These are phyloP conservation scores for Phrynocephalus guinanensis DNA, from an alignment of 2,797 vertebrate genomes.

Conservation along the genomic window DNA sequence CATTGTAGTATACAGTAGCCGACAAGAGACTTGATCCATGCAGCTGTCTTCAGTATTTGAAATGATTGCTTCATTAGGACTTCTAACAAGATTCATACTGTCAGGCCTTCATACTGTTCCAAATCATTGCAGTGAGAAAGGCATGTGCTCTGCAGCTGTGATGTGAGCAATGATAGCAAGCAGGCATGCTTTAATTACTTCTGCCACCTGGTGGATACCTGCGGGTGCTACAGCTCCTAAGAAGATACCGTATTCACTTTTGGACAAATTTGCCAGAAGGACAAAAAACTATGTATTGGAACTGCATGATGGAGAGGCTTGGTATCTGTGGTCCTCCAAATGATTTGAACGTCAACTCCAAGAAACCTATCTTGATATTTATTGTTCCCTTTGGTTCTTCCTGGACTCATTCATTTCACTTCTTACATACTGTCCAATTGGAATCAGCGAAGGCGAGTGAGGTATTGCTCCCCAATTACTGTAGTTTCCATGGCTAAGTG, in stretches of 20 bases:
- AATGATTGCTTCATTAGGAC: slow-evolving; percentile 20
- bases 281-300: background rate
- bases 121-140: background rate
- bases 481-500: too few species aligned
- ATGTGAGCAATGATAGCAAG: background rate
- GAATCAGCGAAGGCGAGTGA: too few species aligned
- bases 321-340: background rate
- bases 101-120: background rate
- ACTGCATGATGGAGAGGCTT: background rate
- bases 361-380: background rate
- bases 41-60: slow-evolving; percentile 14
- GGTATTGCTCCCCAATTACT: too few species aligned
- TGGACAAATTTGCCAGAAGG: background rate
- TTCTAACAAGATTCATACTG: slow-evolving; percentile 2
- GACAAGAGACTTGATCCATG: background rate
- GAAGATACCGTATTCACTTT: background rate
- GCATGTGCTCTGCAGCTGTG: background rate
- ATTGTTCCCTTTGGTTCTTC: background rate
- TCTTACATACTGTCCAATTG: background rate
- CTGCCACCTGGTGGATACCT: slow-evolving; percentile 37
- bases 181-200: slow-evolving; percentile 19
- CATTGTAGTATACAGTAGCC: background rate
- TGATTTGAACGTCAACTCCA: background rate
- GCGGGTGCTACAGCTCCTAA: background rate
- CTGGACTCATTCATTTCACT: background rate